A percentile compares a stretch with the other conserved stretches of the same genome.
Conservation (phyloP, 2,888 invertebrate species). For the Nudaria mundana region DNA sequence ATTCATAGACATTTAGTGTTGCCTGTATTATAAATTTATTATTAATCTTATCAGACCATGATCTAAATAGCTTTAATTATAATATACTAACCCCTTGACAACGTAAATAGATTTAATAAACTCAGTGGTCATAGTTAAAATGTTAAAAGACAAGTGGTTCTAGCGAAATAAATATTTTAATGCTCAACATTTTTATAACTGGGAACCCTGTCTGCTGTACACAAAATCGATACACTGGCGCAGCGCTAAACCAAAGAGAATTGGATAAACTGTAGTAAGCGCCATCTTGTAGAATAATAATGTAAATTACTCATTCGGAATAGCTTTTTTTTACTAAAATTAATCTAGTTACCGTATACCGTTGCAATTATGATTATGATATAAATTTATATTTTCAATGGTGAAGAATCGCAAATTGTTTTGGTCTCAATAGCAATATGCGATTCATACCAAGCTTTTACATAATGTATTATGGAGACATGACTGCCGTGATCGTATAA, state of each 20-base stretch:
- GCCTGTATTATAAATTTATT: constrained; percentile 41
- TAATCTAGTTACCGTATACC: too few relatives aligned
- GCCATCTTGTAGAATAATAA: constrained; percentile 55
- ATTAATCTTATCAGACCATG: constrained; percentile 12
- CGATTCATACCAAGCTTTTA: too few relatives aligned
- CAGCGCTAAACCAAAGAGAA: constrained; percentile 67
- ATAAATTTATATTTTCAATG: too few relatives aligned
- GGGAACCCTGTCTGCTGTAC: constrained; percentile 54
- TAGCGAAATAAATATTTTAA: constrained; percentile 18
- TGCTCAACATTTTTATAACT: constrained; percentile 47
- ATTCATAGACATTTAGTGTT: constrained; percentile 78
- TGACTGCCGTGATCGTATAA: too few relatives aligned
- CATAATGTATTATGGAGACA: too few relatives aligned
- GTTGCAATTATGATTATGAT: too few relatives aligned
- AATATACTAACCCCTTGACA: background rate
- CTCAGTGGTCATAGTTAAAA: background rate
- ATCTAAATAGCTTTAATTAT: constrained; percentile 9
- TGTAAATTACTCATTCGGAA: constrained; percentile 27
- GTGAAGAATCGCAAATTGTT: too few relatives aligned
- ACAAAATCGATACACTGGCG: constrained; percentile 76
- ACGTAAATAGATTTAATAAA: background rate
- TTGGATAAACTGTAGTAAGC: constrained; percentile 32
- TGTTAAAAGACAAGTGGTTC: constrained; percentile 3
- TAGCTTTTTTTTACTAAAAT: constrained; percentile 4
- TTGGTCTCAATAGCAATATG: too few relatives aligned